Percentiles rank a stretch among this genome's conserved stretches.
phyloP scores from a whole-genome alignment of 2,888 invertebrate species.

The Eupithecia insigniata region DNA sequence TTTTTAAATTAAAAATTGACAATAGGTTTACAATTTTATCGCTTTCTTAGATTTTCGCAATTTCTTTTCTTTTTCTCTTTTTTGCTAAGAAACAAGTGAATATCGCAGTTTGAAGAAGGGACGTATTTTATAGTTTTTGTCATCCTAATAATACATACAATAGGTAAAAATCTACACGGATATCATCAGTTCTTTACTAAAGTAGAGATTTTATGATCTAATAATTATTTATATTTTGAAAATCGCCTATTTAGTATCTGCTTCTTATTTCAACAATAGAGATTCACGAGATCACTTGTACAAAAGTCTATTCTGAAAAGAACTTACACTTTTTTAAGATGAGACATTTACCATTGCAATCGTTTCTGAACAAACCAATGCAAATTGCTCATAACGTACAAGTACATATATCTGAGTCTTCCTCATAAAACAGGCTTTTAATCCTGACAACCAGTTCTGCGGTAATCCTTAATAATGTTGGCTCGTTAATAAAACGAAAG shows the following conservation, averaged over 20 bases:
- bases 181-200: not conserved
- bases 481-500: constrained; percentile 49
- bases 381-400: constrained; percentile 37
- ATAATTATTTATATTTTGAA: not conserved
- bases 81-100: not conserved
- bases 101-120: not conserved
- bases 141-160: not conserved
- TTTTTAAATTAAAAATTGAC: not conserved
- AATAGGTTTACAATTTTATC: not conserved
- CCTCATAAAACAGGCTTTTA: constrained; percentile 37
- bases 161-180: not conserved
- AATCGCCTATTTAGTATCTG: not conserved
- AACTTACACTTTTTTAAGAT: not conserved
- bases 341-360: not conserved
- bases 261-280: not conserved
- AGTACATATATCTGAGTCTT: constrained; percentile 32
- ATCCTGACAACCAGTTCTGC: constrained; percentile 36
- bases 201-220: not conserved
- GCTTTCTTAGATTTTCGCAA: not conserved
- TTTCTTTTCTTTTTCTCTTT: not conserved
- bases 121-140: not conserved
- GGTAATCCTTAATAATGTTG: constrained; percentile 51
- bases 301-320: not conserved
- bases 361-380: constrained; percentile 2
- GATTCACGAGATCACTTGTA: not conserved